Conservation (phyloP, 1,140 invertebrate species). For the Bradysia coprophila region DNA sequence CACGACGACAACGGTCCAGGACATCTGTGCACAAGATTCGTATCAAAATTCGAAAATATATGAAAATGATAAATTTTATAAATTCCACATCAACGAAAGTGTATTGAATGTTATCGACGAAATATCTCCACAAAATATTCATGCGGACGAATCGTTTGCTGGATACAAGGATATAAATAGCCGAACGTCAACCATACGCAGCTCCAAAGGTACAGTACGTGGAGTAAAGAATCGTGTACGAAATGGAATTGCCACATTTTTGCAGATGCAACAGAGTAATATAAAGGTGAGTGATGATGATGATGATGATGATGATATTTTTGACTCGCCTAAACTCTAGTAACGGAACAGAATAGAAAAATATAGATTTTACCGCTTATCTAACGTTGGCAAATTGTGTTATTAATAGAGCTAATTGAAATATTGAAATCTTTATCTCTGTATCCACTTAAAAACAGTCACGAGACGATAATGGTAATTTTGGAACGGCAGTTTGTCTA, state of each 20-base stretch:
- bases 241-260: constrained; percentile 83
- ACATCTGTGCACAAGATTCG: too few relatives aligned
- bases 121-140: constrained; percentile 20
- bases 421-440: too few relatives aligned
- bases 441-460: too few relatives aligned
- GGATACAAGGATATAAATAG: constrained; percentile 58
- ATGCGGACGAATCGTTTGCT: constrained; percentile 47
- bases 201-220: constrained; percentile 76
- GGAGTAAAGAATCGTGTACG: constrained; percentile 86
- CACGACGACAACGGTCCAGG: background rate
- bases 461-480: too few relatives aligned
- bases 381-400: too few relatives aligned
- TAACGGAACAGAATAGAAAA: too few relatives aligned
- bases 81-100: constrained; percentile 60
- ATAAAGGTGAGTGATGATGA: constrained; percentile 54
- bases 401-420: too few relatives aligned
- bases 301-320: too few relatives aligned
- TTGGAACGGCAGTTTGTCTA: too few relatives aligned
- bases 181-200: constrained; percentile 58
- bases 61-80: constrained; percentile 57
- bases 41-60: constrained; percentile 32
- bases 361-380: too few relatives aligned
- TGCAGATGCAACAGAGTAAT: constrained; percentile 53
- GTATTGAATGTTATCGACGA: constrained; percentile 16
- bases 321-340: too few relatives aligned